Evolutionary conservation across 2,113 vertebrate species (phyloP), one percentile per base, ranked within the genome.

Genomic region (Murina feae): DNA sequence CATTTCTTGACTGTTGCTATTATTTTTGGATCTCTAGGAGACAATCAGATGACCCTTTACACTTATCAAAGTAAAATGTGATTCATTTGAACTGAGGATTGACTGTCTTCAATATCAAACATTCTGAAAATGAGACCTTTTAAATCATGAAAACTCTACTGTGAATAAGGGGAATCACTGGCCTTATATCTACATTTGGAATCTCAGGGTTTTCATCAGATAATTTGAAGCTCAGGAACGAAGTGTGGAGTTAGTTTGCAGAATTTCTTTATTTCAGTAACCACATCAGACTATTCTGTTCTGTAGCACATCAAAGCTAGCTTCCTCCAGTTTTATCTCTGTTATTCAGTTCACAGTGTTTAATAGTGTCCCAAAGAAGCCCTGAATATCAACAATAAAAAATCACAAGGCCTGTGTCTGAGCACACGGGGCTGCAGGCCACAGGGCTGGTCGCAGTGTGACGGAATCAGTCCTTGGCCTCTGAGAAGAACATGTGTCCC

Each of bases 281-380:
- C 30, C 14, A 35, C 44, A 88, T 53, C 51, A 76, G 37, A 53
- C 35, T 78, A 30, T 82, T 42, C 68, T 25, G 28, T 65, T 39
- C 83, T 63, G 47, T 21, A 91, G 35, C n/a, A 94, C 96, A 96
- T 71, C 91, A 65, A 97, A 96, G 63, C 42, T 37, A 93, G 47
- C 58, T 96, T 96, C 90, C 16, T 32, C 42, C 81, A 21, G 1
- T 47, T 55, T 85, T 44, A 23, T 68, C 69, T 68, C 68, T 90
- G 16, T 71, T 75, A 75, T 66, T 66, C 72, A 80, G 58, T 69
- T 55, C 55, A 37, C 17, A 13, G 21, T 60, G 51, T 72, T 71
- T 28, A 42, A 66, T 66, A 35, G 58, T 53, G 13, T 53, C 47
- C 47, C 6, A 82, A 92, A 83, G 12, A 87, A 95, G 90, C 14